These are phyloP conservation scores for Karalla daura DNA, from an alignment of 2,797 vertebrate genomes.

Conservation along the genomic window DNA sequence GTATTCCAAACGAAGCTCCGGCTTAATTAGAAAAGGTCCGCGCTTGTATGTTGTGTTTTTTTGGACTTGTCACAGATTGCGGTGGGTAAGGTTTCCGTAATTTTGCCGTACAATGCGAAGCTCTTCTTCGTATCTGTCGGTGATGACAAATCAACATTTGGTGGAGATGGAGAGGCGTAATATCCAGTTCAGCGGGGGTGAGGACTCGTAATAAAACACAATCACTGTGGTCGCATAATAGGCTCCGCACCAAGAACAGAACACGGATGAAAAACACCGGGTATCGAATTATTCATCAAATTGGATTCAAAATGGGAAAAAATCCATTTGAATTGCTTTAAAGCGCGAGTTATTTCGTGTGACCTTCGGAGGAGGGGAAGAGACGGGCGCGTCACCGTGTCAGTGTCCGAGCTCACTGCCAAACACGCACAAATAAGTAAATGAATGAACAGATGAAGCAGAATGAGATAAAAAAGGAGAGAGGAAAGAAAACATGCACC, in stretches of 20 bases:
- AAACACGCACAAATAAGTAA: constrained; percentile 13
- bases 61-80: constrained; percentile 1
- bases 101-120: neutral
- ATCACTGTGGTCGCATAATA: neutral
- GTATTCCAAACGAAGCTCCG: neutral
- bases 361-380: constrained; percentile 13
- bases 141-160: constrained; percentile 6
- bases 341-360: constrained; percentile 11
- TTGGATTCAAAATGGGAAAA: constrained; percentile 1
- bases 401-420: constrained; percentile 2
- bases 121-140: neutral
- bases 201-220: constrained; percentile 1
- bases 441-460: neutral
- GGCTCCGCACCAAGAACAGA: neutral
- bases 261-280: constrained; percentile 2
- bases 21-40: neutral
- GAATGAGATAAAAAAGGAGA: neutral
- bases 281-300: constrained; percentile 15
- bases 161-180: neutral
- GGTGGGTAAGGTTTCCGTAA: neutral
- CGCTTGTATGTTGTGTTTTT: neutral
- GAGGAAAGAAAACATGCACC: neutral
- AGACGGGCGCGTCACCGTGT: neutral
- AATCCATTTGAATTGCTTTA: constrained; percentile 20
- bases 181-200: neutral